These are phyloP conservation scores for Tricholauxania praeusta DNA, from an alignment of 2,888 invertebrate species.

Conservation along the genomic window DNA sequence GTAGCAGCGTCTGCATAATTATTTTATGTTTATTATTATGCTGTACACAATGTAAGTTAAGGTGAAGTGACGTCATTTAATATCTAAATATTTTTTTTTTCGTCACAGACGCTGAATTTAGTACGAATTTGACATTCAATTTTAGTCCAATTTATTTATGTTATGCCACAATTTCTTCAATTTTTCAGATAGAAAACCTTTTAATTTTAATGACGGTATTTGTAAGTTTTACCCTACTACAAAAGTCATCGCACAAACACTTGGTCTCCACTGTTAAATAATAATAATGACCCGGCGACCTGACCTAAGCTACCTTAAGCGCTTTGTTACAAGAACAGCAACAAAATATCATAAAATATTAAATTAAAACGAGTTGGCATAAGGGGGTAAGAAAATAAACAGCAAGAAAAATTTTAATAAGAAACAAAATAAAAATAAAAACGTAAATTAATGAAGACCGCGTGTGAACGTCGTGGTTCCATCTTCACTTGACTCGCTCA, in stretches of 20 bases:
- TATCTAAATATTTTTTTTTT: not conserved
- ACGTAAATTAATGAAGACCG: slow-evolving; percentile 25
- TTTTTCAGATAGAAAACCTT: no score
- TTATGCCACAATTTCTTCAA: no score
- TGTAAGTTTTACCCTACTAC: no score
- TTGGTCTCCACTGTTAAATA: not conserved
- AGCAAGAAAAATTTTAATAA: not conserved
- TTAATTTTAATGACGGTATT: no score
- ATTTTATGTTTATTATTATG: no score
- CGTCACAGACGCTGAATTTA: not conserved
- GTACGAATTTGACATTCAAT: no score
- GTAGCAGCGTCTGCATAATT: no score
- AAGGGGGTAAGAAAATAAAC: slow-evolving; percentile 6
- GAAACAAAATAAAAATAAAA: not conserved
- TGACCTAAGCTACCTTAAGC: slow-evolving; percentile 17
- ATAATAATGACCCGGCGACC: slow-evolving; percentile 30
- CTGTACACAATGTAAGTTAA: no score
- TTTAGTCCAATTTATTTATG: no score
- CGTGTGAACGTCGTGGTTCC: slow-evolving; percentile 26
- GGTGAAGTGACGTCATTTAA: no score
- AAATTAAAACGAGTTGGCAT: not conserved
- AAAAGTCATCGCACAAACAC: not conserved
- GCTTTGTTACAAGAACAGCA: not conserved
- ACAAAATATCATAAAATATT: not conserved
- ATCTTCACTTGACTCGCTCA: slow-evolving; percentile 1